Percentiles rank a stretch among this genome's conserved stretches.
Evolutionary conservation across 1,140 invertebrate species (phyloP).

Genomic region (Drosophila arizonae): DNA sequence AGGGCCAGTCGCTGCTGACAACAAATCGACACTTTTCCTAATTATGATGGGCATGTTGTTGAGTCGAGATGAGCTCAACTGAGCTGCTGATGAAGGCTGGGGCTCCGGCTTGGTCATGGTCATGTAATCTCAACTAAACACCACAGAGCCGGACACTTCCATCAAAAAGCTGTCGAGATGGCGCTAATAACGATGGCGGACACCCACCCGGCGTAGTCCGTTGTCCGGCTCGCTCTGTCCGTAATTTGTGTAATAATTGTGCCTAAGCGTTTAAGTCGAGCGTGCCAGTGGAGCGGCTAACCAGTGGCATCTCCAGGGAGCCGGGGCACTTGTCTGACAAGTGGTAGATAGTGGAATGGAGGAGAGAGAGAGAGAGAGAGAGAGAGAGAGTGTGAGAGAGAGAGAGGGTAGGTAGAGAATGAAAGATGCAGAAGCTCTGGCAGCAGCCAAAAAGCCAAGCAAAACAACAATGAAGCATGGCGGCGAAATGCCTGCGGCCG

Average conservation of each 20-base stretch:
- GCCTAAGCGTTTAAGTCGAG: conserved; percentile 79
- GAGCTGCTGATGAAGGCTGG: conserved; percentile 60
- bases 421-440: neutral
- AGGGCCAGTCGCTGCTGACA: conserved; percentile 49
- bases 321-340: conserved; percentile 31
- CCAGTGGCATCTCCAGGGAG: conserved; percentile 62
- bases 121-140: conserved; percentile 60
- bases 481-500: conserved; percentile 43
- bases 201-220: neutral
- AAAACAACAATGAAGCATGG: conserved; percentile 48
- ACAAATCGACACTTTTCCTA: conserved; percentile 76
- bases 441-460: conserved; percentile 59
- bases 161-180: conserved; percentile 67
- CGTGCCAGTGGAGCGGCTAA: conserved; percentile 65
- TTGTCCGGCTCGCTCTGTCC: conserved; percentile 6
- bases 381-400: neutral
- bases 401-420: neutral
- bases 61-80: conserved; percentile 35
- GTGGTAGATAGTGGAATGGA: neutral
- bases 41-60: conserved; percentile 78
- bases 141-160: conserved; percentile 56
- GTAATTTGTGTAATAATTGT: conserved; percentile 80
- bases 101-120: conserved; percentile 40
- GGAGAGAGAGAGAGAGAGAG: neutral
- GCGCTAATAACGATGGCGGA: conserved; percentile 55